These are phyloP conservation scores for Littorina saxatilis DNA, from an alignment of 1,140 invertebrate species.

Conservation along the genomic window DNA sequence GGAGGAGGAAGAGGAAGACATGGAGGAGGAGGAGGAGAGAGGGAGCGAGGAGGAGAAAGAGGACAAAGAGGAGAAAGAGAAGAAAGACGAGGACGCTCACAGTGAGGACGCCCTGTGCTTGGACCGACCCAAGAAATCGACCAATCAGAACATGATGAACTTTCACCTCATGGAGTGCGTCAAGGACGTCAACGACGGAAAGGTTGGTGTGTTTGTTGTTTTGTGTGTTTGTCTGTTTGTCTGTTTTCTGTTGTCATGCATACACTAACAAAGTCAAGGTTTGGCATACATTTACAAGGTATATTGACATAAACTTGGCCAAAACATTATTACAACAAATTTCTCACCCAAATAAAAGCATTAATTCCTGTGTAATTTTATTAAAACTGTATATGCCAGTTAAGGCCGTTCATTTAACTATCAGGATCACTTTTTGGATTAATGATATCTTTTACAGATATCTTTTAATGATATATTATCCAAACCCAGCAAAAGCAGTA, in stretches of 20 bases:
- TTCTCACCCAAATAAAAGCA: too few relatives aligned
- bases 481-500: too few relatives aligned
- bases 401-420: too few relatives aligned
- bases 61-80: constrained; percentile 20
- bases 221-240: not conserved
- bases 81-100: not conserved
- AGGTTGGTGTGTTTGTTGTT: not conserved
- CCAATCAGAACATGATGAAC: not conserved
- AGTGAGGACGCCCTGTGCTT: not conserved
- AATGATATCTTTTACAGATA: too few relatives aligned
- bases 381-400: too few relatives aligned
- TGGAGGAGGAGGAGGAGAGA: constrained; percentile 31
- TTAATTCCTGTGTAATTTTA: too few relatives aligned
- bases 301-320: too few relatives aligned
- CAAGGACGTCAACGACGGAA: constrained; percentile 4
- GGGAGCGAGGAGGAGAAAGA: constrained; percentile 30
- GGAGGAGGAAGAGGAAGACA: constrained; percentile 29
- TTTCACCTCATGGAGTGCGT: not conserved
- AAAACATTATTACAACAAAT: too few relatives aligned
- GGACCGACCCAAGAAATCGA: not conserved
- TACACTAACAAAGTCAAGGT: too few relatives aligned
- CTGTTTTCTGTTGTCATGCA: not conserved
- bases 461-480: too few relatives aligned
- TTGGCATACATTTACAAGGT: too few relatives aligned
- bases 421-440: too few relatives aligned